Percentiles rank a stretch among this genome's conserved stretches.
These are phyloP conservation scores for Manis pentadactyla DNA, from an alignment of 2,797 vertebrate species.

Conservation along the genomic window DNA sequence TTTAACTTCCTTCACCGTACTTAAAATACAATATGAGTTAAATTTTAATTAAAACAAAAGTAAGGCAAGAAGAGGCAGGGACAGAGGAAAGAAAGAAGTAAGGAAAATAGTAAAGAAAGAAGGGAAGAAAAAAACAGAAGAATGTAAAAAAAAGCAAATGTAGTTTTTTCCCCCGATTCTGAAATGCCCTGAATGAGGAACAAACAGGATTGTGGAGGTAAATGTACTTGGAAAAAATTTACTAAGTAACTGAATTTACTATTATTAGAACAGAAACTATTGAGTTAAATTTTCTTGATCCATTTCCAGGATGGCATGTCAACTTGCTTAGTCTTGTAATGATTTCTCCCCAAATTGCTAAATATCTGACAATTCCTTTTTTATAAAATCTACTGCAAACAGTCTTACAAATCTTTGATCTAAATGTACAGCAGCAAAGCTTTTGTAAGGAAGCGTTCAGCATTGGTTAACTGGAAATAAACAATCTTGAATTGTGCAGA, in stretches of 20 bases:
- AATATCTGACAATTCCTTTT: background rate
- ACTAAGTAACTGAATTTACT: background rate
- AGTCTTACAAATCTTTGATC: background rate
- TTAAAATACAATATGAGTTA: background rate
- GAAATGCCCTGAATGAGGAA: background rate
- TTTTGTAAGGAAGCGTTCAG: conserved; percentile 17
- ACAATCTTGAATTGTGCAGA: background rate
- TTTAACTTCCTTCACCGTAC: background rate
- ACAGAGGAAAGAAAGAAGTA: background rate
- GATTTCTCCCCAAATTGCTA: background rate
- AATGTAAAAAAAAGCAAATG: background rate
- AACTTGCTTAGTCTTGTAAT: background rate
- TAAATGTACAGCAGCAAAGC: background rate
- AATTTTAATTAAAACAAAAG: background rate
- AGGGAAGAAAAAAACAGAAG: background rate
- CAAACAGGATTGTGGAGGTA: background rate
- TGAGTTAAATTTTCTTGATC: background rate
- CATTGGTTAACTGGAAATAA: background rate
- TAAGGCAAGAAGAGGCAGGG: background rate
- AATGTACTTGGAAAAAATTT: background rate
- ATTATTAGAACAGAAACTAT: background rate
- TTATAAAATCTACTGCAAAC: background rate
- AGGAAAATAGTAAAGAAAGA: background rate
- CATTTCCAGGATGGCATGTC: background rate
- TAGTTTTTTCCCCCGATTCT: background rate